Percentiles rank a stretch among this genome's conserved stretches.
Conservation (phyloP, 1,140 invertebrate species). For the Eubasilissa regina region DNA sequence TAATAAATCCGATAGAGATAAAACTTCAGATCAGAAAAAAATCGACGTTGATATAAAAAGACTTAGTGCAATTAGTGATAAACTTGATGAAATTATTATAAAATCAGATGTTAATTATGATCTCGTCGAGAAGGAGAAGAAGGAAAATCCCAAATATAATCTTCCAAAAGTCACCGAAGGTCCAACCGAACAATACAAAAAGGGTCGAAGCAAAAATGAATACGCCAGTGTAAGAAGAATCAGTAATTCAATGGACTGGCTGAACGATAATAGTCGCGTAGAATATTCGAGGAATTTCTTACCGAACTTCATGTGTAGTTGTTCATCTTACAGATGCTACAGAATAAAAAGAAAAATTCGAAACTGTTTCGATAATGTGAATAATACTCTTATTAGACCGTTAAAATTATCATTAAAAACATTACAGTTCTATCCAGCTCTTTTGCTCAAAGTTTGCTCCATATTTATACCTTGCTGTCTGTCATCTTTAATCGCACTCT, state of each 20-base stretch:
- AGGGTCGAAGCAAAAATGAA: not conserved
- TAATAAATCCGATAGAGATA: conserved; percentile 60
- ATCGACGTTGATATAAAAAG: conserved; percentile 68
- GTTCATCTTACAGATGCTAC: conserved; percentile 65
- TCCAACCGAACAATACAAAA: not conserved
- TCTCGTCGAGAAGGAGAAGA: not conserved
- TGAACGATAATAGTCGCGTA: conserved; percentile 18
- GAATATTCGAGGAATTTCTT: conserved; percentile 13
- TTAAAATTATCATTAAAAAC: conserved; percentile 67
- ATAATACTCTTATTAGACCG: conserved; percentile 69
- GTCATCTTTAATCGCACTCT: conserved; percentile 65
- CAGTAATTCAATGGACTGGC: conserved; percentile 23
- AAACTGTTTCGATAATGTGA: conserved; percentile 66
- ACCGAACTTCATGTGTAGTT: conserved; percentile 3
- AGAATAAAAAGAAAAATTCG: conserved; percentile 64
- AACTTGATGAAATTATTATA: conserved; percentile 68
- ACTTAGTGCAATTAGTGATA: conserved; percentile 69
- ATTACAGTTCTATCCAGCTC: conserved; percentile 69
- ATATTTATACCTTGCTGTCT: conserved; percentile 64
- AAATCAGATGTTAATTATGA: conserved; percentile 62
- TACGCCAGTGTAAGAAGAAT: conserved; percentile 14
- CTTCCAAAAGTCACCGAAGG: not conserved
- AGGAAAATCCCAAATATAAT: conserved; percentile 6
- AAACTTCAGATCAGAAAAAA: conserved; percentile 64
- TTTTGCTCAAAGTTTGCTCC: conserved; percentile 65